Base-by-base conservation (phyloP, 1,140 invertebrate genomes). In the Hylaeus anthracinus region DNA sequence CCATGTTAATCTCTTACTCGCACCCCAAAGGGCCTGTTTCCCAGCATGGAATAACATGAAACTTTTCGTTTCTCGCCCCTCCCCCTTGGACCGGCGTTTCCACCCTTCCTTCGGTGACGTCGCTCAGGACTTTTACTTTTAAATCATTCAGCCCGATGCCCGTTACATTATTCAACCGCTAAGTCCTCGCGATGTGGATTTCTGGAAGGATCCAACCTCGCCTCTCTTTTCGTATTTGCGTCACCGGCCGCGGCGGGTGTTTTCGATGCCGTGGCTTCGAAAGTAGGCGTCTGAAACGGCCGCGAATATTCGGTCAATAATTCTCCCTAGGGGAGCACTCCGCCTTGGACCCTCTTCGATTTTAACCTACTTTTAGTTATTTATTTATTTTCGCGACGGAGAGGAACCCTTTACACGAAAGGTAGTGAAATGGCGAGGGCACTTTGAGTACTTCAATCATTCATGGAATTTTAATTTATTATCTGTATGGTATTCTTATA, bases 161-260 rank as follows among this genome's bases (percentile, higher is more conserved):
- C 88, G 89, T 91, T 92, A 91, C 90, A 92, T 92, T 92, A 92
- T 92, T 92, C 91, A 91, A 86, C 86, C 81, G 86, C 85, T 89
- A 90, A 89, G 83, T 88, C 87, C 85, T 80, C 81, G 82, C 84
- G 88, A 85, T 83, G 83, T 81, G 88, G 88, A 89, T 88, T 90
- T 87, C 82, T 79, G 48, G 76, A 81, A 41, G 75, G 82, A 26
- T 26, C 26, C 26, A 88, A 84, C 83, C 81, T 61, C 71, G 45
- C 37, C 60, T 61, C 41, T 74, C 55, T 63, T 73, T 45, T 69
- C 63, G 82, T 73, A 83, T 82, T 79, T 79, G 86, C 81, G 84
- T 67, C 72, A 64, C 75, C 67, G 82, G 43, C 73, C 55, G 55
- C 55, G 51, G 51, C 55, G 5, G 51, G 51, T 53, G 6, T 56